Evolutionary conservation across 2,797 vertebrate genomes (phyloP).

Genomic region (Rhodeus uyekii): DNA sequence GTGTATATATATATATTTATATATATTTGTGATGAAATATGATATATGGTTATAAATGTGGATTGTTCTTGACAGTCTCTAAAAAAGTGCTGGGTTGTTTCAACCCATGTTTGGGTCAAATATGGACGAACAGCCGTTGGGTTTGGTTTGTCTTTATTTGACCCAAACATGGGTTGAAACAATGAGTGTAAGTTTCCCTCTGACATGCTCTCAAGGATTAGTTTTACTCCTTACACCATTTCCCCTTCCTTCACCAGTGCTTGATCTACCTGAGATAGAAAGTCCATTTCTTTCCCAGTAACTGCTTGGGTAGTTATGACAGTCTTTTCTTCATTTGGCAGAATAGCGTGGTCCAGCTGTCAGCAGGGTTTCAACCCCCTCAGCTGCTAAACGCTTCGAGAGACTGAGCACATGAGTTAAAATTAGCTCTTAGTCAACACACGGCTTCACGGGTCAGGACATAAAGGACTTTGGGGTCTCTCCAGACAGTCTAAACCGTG

Average conservation of each 20-base stretch:
- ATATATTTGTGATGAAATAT: too few relatives aligned
- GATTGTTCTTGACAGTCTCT: too few relatives aligned
- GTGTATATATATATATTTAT: too few relatives aligned
- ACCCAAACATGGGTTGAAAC: too few relatives aligned
- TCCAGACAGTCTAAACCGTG: slow-evolving; percentile 54
- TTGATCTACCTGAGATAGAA: background rate
- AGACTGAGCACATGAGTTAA: slow-evolving; percentile 90
- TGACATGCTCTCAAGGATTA: background rate
- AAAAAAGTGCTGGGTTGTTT: too few relatives aligned
- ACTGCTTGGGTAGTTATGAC: slow-evolving; percentile 14
- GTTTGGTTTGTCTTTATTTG: too few relatives aligned
- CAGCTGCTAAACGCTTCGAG: slow-evolving; percentile 88
- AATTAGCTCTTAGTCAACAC: slow-evolving; percentile 86
- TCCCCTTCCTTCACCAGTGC: background rate
- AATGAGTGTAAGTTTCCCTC: background rate
- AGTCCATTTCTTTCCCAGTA: slow-evolving; percentile 31
- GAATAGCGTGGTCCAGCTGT: slow-evolving; percentile 66
- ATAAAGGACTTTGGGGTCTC: slow-evolving; percentile 50
- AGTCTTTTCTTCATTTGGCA: slow-evolving; percentile 37
- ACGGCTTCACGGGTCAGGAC: slow-evolving; percentile 76
- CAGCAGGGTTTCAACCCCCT: slow-evolving; percentile 76
- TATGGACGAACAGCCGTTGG: too few relatives aligned
- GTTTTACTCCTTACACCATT: background rate
- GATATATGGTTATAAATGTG: too few relatives aligned
- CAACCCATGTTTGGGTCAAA: too few relatives aligned